Evolutionary conservation across 2,113 vertebrate genomes (phyloP), one percentile per base, ranked within the genome.

Genomic region (Parotia lawesii): DNA sequence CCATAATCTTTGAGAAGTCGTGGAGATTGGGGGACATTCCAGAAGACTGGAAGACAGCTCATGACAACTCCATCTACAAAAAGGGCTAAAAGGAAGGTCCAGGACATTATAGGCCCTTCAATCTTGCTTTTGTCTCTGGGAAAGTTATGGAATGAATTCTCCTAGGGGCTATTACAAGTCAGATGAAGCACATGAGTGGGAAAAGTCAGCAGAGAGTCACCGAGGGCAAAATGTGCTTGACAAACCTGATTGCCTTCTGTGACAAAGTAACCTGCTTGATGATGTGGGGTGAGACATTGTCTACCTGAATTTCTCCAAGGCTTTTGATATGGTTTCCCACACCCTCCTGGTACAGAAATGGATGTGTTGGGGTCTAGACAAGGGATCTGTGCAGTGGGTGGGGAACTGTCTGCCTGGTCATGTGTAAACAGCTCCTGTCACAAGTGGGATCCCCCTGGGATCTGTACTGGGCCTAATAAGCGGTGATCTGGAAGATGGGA

Each of bases 1-100:
- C n/a, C 5, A 2, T 18, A 12, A 18, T 60, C 20, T 53, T 20
- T 35, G 45, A 16, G 31, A 28, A 60, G 6, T 45, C 0, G 1
- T 29, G 24, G 53, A 45, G 24, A 29, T 0, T 4, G 5, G 23
- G 23, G 23, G 12, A 24, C 2, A 0, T 57, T 73, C 58, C 27
- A 31, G 22, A 51, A 51, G 53, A 15, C 28, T 53, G 53, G 33
- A 67, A 61, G 14, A 60, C 67, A 47, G 13, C 33, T 53, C 17
- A 8, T 53, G 45, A 6, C 13, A 67, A 4, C 38, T 45, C 24
- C 12, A 7, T 60, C 38, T 67, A 15, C 16, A 25, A 22, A 25
- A 33, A 54, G 40, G 14, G 17, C 21, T 61, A 27, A 40, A 47
- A 67, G 24, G 14, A 47, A 5, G 28, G 14, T 74, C 16, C 17